Evolutionary conservation across 2,888 invertebrate species (phyloP).

Genomic region (Xestia rhomboidea): DNA sequence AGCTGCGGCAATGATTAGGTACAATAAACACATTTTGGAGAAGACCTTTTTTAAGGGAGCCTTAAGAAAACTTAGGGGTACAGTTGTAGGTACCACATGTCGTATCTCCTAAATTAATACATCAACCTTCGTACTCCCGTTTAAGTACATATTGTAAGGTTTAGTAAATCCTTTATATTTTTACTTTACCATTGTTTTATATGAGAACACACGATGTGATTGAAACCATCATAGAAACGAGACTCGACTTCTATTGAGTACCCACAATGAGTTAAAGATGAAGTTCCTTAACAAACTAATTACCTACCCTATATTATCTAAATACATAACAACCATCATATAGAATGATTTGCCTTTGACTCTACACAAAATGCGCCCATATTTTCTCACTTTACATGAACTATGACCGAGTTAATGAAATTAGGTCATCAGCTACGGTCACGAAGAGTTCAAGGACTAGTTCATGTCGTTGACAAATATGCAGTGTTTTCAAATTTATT

Average conservation of each 20-base stretch:
- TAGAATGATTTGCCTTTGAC: background rate
- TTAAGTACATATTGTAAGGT: background rate
- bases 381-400: background rate
- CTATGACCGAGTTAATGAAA: constrained; percentile 10
- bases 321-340: too few relatives aligned
- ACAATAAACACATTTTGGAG: background rate
- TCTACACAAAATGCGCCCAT: background rate
- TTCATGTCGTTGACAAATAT: constrained; percentile 16
- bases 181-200: too few relatives aligned
- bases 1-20: background rate
- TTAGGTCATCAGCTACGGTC: constrained; percentile 21
- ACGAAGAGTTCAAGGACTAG: constrained; percentile 35
- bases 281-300: too few relatives aligned
- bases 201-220: too few relatives aligned
- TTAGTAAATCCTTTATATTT: background rate
- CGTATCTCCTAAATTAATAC: background rate
- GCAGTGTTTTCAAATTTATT: background rate
- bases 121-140: background rate
- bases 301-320: too few relatives aligned
- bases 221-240: too few relatives aligned
- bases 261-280: too few relatives aligned
- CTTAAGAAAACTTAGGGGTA: background rate
- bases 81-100: background rate
- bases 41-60: background rate
- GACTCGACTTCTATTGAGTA: too few relatives aligned